These are phyloP conservation scores for Molossus alvarezi DNA, from an alignment of 2,797 vertebrate species.

Conservation along the genomic window DNA sequence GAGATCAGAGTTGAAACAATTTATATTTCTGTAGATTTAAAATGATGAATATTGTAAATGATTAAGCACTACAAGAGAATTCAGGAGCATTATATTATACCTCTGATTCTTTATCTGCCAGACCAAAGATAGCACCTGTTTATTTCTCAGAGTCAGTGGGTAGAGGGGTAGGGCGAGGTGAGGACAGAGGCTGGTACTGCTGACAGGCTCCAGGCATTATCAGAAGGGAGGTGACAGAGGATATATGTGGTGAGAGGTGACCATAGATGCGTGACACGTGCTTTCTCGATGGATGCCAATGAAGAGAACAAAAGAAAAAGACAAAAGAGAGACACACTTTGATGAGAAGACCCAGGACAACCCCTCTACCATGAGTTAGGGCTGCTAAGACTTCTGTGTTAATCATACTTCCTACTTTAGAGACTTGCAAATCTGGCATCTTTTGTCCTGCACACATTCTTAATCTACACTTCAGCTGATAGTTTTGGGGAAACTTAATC, in stretches of 20 bases:
- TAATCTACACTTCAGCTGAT: not conserved
- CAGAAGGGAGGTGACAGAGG: not conserved
- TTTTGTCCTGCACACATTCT: not conserved
- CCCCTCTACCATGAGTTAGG: rapidly evolving
- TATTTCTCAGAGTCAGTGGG: not conserved
- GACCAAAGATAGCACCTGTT: constrained; percentile 55
- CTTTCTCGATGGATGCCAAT: not conserved
- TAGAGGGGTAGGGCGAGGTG: too few species aligned
- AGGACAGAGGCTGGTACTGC: not conserved
- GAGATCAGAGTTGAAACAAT: constrained; percentile 62
- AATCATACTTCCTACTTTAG: not conserved
- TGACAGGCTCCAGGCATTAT: rapidly evolving
- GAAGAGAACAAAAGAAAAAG: not conserved
- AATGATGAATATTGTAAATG: constrained; percentile 64
- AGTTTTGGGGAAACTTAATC: not conserved
- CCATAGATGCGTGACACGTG: rapidly evolving
- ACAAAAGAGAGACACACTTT: rapidly evolving
- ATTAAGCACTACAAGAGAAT: constrained; percentile 59
- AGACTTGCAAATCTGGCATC: not conserved
- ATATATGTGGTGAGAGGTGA: rapidly evolving
- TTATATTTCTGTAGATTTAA: constrained; percentile 56
- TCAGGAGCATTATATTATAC: not conserved
- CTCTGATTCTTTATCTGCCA: constrained; percentile 51
- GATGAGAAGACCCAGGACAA: not conserved
- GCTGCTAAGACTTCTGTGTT: rapidly evolving